Percentiles rank a stretch among this genome's conserved stretches.
Evolutionary conservation across 1,140 invertebrate genomes (phyloP).

Genomic region (Phthorimaea operculella): DNA sequence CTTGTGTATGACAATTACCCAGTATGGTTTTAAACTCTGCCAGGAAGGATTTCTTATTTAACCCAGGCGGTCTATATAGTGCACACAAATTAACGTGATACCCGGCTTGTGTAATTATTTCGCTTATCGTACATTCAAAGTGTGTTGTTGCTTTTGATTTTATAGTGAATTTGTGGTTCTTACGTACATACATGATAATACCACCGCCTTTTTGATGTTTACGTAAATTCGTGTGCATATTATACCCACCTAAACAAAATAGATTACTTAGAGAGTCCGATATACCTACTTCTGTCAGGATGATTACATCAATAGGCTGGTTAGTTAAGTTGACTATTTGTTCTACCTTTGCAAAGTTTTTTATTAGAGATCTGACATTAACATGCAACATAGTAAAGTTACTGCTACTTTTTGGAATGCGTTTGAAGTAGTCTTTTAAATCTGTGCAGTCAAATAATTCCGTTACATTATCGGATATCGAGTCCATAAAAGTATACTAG

Average conservation of each 20-base stretch:
- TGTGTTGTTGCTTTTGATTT: background rate
- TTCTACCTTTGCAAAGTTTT: background rate
- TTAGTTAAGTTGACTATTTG: background rate
- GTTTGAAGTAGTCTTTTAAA: slow-evolving; percentile 4
- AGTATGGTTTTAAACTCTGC: background rate
- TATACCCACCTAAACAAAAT: background rate
- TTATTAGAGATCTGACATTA: background rate
- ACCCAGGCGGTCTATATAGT: background rate
- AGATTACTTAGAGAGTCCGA: background rate
- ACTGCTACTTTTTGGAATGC: background rate
- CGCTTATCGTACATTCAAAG: background rate
- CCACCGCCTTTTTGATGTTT: slow-evolving; percentile 1
- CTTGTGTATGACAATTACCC: background rate
- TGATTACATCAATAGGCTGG: background rate
- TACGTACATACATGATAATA: slow-evolving; percentile 6
- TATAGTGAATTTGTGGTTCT: background rate
- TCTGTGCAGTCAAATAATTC: slow-evolving; percentile 6
- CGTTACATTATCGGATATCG: background rate
- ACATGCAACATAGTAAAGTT: background rate
- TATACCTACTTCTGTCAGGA: slow-evolving; percentile 4
- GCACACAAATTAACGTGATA: background rate
- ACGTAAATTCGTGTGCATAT: slow-evolving; percentile 1
- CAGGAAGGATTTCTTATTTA: background rate
- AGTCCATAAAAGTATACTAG: background rate
- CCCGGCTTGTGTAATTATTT: background rate